Evolutionary conservation across 2,888 invertebrate species (phyloP), one percentile per base, ranked within the genome.

Genomic region (Seira sanloemensis): DNA sequence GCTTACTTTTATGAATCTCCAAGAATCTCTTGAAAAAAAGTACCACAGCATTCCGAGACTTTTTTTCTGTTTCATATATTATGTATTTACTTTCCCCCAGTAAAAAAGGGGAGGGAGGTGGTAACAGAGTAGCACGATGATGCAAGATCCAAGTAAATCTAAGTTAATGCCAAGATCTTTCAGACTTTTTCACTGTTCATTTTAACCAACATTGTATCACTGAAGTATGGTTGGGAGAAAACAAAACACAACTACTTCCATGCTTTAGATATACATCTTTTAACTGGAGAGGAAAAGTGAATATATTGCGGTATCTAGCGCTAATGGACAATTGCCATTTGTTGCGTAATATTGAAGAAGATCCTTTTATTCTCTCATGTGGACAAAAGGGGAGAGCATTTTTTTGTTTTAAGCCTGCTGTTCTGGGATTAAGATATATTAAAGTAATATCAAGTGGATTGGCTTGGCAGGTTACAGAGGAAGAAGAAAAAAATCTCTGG

Each of bases 281-380:
- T n/a, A n/a, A n/a, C n/a, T n/a, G n/a, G 67, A 37, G n/a, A 54
- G 18, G 75, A 71, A 75, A 81, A 81, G 81, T 75, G 75, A 75
- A 81, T 81, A 76, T 81, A 81, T 80, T 80, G 74, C 74, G 66
- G 62, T 76, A 74, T 62, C 24, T 62, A 69, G 69, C 69, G 62
- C 24, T 81, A 81, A 81, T 81, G 81, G 81, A 81, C 75, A 76
- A 81, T 81, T 81, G 81, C 81, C 81, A 81, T 81, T 81, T 81
- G 75, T 81, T 81, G 81, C 81, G 81, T 76, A 75, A 81, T 75
- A 81, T 76, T 75, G 65, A 50, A 74, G 74, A 73, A 54, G 50
- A 1, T 23, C 19, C 26, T 73, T 58, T 73, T 73, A 54, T 73
- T 73, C 19, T 58, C n/a, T 54, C 23, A 18, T 21, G 2, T 69